Evolutionary conservation across 2,113 vertebrate species (phyloP), one percentile per base, ranked within the genome.

Genomic region (Platycercus adscitus): DNA sequence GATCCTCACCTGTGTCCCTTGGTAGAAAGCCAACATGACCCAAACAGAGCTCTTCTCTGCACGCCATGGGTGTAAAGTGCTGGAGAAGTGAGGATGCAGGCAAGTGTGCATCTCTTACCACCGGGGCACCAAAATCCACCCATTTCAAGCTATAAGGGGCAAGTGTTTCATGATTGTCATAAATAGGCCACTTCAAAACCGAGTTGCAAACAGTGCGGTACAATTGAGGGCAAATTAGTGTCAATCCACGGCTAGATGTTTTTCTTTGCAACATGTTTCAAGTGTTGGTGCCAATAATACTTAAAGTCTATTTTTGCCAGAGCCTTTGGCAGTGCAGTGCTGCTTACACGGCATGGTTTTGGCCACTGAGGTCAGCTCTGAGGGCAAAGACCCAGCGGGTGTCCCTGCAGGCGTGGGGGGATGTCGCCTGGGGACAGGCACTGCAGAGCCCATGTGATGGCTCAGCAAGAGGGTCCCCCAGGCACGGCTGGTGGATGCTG

Each of bases 101-200:
- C 29, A 43, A 41, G 16, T 53, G 17, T 47, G 31, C 29, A 9
- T 75, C 61, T 52, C 9, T 35, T 13, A 66, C 25, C 50, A 6
- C 33, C 1, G 1, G 39, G 72, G 39, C 55, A 37, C n/a, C 41
- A 35, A 63, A 66, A 3, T 2, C 2, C 13, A 12, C 49, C 47
- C 7, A 1, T 56, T 61, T 17, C 63, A n/a, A 70, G 44, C 77
- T 37, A 0, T 17, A 56, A 66, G 13, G 24, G 29, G 4, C 0
- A 1, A 81, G 52, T 35, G 23, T 20, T 58, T 43, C 17, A 37
- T 26, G 39, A 15, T 31, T 44, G 26, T n/a, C 2, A 0, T 12
- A 33, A 65, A 46, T 17, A 21, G 0, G 0, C 53, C 0, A 0
- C 68, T 87, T 66, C 46, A 81, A 81, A 84, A 24, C 37, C 3